These are phyloP conservation scores for Tethea ocularis DNA, from an alignment of 2,888 invertebrate genomes.

Conservation along the genomic window DNA sequence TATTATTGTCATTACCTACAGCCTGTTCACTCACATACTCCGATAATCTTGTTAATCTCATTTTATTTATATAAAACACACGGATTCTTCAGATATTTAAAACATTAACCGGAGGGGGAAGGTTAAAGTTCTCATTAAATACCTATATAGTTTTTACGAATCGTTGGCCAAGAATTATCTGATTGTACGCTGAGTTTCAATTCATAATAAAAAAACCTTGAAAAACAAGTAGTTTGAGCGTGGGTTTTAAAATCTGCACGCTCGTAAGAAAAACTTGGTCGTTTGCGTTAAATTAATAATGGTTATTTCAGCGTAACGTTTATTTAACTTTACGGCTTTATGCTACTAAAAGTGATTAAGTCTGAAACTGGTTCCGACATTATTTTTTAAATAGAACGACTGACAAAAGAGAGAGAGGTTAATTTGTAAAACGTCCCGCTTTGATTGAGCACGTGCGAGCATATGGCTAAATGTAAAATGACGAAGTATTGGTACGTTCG, in stretches of 20 bases:
- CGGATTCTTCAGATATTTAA: constrained; percentile 14
- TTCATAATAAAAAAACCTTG: constrained; percentile 50
- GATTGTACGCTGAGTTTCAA: constrained; percentile 44
- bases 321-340: constrained; percentile 38
- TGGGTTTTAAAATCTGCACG: constrained; percentile 58
- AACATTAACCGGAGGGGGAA: constrained; percentile 25
- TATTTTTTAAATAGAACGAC: constrained; percentile 19
- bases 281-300: constrained; percentile 45
- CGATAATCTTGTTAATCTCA: constrained; percentile 1
- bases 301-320: constrained; percentile 38
- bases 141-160: constrained; percentile 53
- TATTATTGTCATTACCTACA: constrained; percentile 12
- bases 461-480: constrained; percentile 23
- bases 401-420: constrained; percentile 7
- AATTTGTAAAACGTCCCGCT: constrained; percentile 16
- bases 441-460: constrained; percentile 37
- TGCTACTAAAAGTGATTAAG: constrained; percentile 37
- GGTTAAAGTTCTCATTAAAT: constrained; percentile 63
- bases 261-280: constrained; percentile 38
- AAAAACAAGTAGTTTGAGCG: constrained; percentile 52
- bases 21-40: constrained; percentile 8
- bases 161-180: constrained; percentile 54
- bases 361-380: constrained; percentile 25
- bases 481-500: constrained; percentile 15
- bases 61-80: neutral